Base-by-base conservation (phyloP, 2,797 vertebrate genomes). In the Artibeus lituratus region DNA sequence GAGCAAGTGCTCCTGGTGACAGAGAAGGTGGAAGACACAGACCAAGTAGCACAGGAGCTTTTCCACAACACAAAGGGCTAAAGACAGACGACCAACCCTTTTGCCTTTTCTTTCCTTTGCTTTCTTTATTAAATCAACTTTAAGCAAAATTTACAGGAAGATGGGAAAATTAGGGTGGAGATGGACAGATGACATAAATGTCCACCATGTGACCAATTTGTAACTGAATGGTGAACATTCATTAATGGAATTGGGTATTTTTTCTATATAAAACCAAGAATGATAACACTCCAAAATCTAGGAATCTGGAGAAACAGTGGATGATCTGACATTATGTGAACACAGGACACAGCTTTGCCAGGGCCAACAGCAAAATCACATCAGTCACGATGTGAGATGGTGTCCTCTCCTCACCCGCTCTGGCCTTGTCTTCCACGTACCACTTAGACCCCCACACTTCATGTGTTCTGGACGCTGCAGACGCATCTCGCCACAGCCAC, bases 61-160 rank as follows among this genome's bases (percentile, higher is more conserved):
- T 74, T 26, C 29, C 10, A 70, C 5, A 42, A 21, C 26, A 19
- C 12, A 73, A 18, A 69, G 51, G 87, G 24, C 57, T 26, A 10
- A 92, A 78, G 51, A 55, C 7, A 47, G 0, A 16, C 3, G 3
- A 67, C 26, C 39, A 65, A 32, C 5, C 37, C 39, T 55, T 85
- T 10, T 32, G 4, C 16, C 49, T 51, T 55, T 51, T 57, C 19
- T 95, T 59, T 77, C 42, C 32, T 65, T 49, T 6, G 24, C 47
- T 57, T 39, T 39, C 55, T 24, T 59, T 82, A n/a, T 69, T 78
- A 86, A 83, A 35, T 72, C 47, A 92, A 65, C 4, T 44, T 42
- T 49, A 55, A 82, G 2, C 32, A 44, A 62, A 69, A 94, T 37
- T 87, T 53, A 59, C 2, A 92, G 85, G 87, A 69, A 19, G 26